Percentiles rank a stretch among this genome's conserved stretches.
These are phyloP conservation scores for Halichoeres trimaculatus DNA, from an alignment of 2,113 vertebrate species.

Conservation along the genomic window DNA sequence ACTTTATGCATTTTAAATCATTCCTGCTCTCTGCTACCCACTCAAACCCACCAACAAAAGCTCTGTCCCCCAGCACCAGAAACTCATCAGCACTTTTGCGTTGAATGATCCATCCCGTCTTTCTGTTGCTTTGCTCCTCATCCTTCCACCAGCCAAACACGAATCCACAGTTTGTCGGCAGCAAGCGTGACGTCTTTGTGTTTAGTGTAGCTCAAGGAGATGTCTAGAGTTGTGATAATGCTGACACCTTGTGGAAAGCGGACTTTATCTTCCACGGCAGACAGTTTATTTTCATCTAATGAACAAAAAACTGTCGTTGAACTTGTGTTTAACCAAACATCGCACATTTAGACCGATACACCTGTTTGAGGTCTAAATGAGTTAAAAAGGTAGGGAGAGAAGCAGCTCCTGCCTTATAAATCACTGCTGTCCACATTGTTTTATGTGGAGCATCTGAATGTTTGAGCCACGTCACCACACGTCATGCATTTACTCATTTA, in stretches of 20 bases:
- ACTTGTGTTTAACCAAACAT: background rate
- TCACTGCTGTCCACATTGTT: conserved; percentile 20
- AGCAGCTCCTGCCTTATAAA: conserved; percentile 46
- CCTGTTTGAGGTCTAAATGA: conserved; percentile 23
- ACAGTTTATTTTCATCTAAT: conserved; percentile 10
- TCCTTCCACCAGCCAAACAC: conserved; percentile 37
- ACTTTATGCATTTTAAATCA: conserved; percentile 36
- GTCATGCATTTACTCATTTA: conserved; percentile 10
- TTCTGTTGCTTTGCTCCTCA: conserved; percentile 30
- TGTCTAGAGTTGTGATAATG: conserved; percentile 36
- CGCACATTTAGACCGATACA: conserved; percentile 17
- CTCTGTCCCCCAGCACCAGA: conserved; percentile 47
- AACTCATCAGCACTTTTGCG: conserved; percentile 29
- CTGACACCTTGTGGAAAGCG: conserved; percentile 27
- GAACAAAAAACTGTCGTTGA: conserved; percentile 7
- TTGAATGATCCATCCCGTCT: conserved; percentile 25
- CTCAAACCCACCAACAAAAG: conserved; percentile 31
- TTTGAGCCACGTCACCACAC: conserved; percentile 32
- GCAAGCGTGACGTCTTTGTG: conserved; percentile 57
- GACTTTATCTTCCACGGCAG: conserved; percentile 24
- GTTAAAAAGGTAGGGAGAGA: conserved; percentile 12
- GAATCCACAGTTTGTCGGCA: conserved; percentile 32
- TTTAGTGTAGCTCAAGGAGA: conserved; percentile 48
- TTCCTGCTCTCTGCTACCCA: conserved; percentile 31
- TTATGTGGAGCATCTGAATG: conserved; percentile 38